Base-by-base conservation (phyloP, 2,888 invertebrate genomes). In the Heliconius ethilla region DNA sequence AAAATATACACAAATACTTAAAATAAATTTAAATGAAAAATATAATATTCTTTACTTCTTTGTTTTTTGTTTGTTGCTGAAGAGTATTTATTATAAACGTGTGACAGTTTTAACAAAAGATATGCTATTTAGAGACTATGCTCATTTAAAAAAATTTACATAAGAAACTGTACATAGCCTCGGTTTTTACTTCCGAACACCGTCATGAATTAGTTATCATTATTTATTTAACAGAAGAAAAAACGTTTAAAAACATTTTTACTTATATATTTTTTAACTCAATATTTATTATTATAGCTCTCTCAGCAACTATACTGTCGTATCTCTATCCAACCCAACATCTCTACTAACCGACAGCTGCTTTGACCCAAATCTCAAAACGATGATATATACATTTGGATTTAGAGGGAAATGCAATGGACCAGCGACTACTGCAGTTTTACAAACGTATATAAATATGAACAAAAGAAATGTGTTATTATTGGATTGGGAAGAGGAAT, bases 401-500 rank as follows among this genome's bases (percentile, higher is more conserved):
- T 95, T 90, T 84, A 84, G 90, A 33, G 94, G 94, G 13, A 87
- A 84, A 37, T 80, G 82, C 0, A 75, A 83, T 6, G 94, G 94
- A 0, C 92, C 92, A 0, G 94, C 93, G 0, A 93, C 94, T 27
- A 91, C 86, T 0, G 90, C 93, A 0, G 87, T 95, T 0, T 82
- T 94, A 10, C 77, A 82, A 2, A 89, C 92, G 2, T 93, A 93
- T 79, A 83, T 94, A 70, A 82, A 83, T 3, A 91, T 86, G 74
- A 90, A 81, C 84, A 94, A 91, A 84, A 88, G 89, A 67, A 95
- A 95, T 80, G 89, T 94, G 0, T 77, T 94, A 2, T 88, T 94
- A 0, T 78, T 94, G 18, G 93, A 94, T 77, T 94, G 94, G 94
- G 89, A 94, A 78, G 87, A 91, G 51, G 94, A 94, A 81, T 94